Evolutionary conservation across 1,140 invertebrate genomes (phyloP), one percentile per base, ranked within the genome.

Genomic region (Listronotus bonariensis): DNA sequence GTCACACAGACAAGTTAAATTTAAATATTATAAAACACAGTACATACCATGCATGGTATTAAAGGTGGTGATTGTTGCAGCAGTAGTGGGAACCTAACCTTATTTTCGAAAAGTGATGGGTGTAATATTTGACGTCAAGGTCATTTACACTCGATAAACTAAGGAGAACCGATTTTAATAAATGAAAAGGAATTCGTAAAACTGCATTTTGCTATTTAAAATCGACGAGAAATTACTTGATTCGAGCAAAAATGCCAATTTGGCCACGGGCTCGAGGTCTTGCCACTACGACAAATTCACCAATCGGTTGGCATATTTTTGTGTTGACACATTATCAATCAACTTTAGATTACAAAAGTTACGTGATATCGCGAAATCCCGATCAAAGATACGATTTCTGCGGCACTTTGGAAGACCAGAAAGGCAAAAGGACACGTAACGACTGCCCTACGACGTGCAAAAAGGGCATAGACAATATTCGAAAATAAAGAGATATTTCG

Each of bases 21-120:
- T 48, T 53, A 68, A 57, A 43, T 61, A 70, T 54, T 67, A 69
- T 65, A 69, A 69, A 68, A 60, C 59, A 60, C 41, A 52, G 53
- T 75, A 75, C 72, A 69, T 74, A 75, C 72, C 71, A 73, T 75
- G 67, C 72, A 75, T 74, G 67, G 63, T 73, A 72, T 70, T 70
- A 75, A 73, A 74, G 72, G 69, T 75, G 74, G 74, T 71, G 72
- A 74, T 69, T 72, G 69, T 68, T 68, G 66, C 68, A 68, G 69
- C 64, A 68, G 61, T 72, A 72, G 56, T 65, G 65, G n/a, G 60
- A 74, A 73, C 72, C 72, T 75, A 75, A 75, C 74, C 74, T 73
- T 74, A 75, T 75, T 74, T 75, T 72, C 60, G 68, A 71, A 74
- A 74, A 74, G 73, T 73, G 70, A 75, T 74, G 72, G 74, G 72